Evolutionary conservation across 2,113 vertebrate species (phyloP), one percentile per base, ranked within the genome.

Genomic region (Anolis sagrei): DNA sequence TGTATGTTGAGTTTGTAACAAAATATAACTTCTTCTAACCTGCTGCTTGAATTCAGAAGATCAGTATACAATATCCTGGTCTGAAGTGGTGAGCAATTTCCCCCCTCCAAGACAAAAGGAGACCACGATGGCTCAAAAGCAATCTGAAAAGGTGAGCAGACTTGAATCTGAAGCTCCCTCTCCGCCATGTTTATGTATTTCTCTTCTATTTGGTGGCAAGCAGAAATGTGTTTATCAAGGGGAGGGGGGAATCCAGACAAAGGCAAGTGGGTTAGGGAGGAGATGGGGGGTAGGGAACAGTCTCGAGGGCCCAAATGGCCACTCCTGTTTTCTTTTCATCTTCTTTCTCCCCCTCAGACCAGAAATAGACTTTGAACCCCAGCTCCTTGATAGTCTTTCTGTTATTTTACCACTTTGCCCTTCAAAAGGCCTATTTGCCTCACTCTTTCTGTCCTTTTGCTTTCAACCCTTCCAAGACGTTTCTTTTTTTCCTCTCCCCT

Each of bases 131-230:
- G 89, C 91, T 90, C 81, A 92, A 92, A 92, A 93, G 93, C 92
- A 90, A 83, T 72, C 85, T 14, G 87, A 85, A 75, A 95, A 96
- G 95, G 95, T 95, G 94, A 95, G 95, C 86, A 74, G 78, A 14
- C 2, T 29, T 58, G 81, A 44, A 7, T 51, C 11, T 64, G 75
- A n/a, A 3, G 19, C 16, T 16, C 54, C 54, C 54, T 44, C 39
- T 44, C 54, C 54, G 14, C 14, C 54, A 13, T 29, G 58, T 29
- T 58, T 21, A 58, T 68, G 61, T 81, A 1, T 49, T 29, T 86
- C 66, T 76, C 64, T 54, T 29, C 18, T 82, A 81, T 61, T 82
- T 91, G 91, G 10, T 14, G 89, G 93, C 90, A 86, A 93, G 91
- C 34, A 36, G 79, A 81, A 84, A 91, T 91, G 88, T 92, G 92